Conservation (phyloP, 2,113 vertebrate species). For the Bubo scandiacus region DNA sequence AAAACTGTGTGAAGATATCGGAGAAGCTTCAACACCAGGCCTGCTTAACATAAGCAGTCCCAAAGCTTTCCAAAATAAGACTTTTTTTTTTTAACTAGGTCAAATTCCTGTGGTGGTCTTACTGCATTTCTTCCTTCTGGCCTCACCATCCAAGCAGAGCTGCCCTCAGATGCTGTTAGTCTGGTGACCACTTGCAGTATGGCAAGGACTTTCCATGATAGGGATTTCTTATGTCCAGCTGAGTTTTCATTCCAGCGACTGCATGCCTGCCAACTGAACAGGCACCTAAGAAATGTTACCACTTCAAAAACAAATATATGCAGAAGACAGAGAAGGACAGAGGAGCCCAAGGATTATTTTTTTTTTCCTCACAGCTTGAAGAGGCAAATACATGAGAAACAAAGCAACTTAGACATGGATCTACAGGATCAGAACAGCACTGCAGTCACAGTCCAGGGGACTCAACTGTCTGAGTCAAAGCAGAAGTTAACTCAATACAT, state of each 20-base stretch:
- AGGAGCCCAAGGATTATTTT: neutral
- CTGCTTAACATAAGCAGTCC: neutral
- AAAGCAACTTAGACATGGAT: neutral
- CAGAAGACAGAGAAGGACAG: neutral
- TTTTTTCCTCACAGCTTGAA: neutral
- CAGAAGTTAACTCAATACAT: neutral
- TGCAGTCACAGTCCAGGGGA: neutral
- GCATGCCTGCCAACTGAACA: neutral
- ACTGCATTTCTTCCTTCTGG: neutral
- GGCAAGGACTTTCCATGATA: neutral
- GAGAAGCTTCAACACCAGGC: neutral
- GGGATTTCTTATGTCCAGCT: neutral
- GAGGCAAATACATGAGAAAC: neutral
- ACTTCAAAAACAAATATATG: neutral
- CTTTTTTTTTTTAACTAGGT: neutral
- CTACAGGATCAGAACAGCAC: neutral
- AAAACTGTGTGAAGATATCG: neutral
- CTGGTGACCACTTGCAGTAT: neutral
- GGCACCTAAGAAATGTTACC: neutral
- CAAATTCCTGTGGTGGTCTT: neutral
- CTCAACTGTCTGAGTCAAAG: neutral
- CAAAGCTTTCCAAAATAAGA: neutral
- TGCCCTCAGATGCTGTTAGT: neutral
- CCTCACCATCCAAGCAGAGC: neutral
- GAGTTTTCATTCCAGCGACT: neutral